phyloP scores from a whole-genome alignment of 2,888 invertebrate species.

The Tipula unca region DNA sequence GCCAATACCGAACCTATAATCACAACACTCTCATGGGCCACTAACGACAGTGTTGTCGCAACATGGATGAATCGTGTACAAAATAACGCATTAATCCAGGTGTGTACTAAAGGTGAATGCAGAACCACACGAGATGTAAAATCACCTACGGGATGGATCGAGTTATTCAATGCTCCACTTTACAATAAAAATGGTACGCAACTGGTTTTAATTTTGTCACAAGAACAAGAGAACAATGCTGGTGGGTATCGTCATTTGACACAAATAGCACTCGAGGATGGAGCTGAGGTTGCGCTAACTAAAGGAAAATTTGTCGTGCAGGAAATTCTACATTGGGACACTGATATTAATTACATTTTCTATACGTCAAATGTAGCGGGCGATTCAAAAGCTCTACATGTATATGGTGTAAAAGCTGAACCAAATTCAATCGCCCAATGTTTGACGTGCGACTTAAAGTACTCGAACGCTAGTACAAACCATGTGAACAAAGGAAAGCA shows the following conservation, averaged over 20 bases:
- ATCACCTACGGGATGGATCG: conserved; percentile 63
- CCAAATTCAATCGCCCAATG: conserved; percentile 49
- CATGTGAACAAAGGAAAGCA: conserved; percentile 31
- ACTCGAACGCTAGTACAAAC: not conserved
- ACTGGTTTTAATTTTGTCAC: conserved; percentile 66
- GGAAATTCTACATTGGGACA: conserved; percentile 66
- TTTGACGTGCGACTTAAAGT: conserved; percentile 60
- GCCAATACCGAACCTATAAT: conserved; percentile 42
- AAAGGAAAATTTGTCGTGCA: conserved; percentile 60
- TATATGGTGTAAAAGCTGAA: conserved; percentile 61
- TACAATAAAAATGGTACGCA: conserved; percentile 59
- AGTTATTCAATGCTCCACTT: conserved; percentile 60
- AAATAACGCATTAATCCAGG: conserved; percentile 56
- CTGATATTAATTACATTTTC: conserved; percentile 58
- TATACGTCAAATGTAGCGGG: conserved; percentile 70
- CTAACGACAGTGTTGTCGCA: conserved; percentile 57
- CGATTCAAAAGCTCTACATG: conserved; percentile 70
- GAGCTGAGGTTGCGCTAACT: conserved; percentile 45
- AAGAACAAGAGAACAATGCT: conserved; percentile 41
- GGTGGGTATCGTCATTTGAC: conserved; percentile 60
- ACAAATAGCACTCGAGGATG: conserved; percentile 41
- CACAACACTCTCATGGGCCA: conserved; percentile 67
- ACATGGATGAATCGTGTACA: conserved; percentile 89
- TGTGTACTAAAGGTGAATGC: conserved; percentile 46
- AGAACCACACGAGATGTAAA: conserved; percentile 26